phyloP scores from a whole-genome alignment of 1,140 invertebrate genomes.

The Bradysia coprophila region DNA sequence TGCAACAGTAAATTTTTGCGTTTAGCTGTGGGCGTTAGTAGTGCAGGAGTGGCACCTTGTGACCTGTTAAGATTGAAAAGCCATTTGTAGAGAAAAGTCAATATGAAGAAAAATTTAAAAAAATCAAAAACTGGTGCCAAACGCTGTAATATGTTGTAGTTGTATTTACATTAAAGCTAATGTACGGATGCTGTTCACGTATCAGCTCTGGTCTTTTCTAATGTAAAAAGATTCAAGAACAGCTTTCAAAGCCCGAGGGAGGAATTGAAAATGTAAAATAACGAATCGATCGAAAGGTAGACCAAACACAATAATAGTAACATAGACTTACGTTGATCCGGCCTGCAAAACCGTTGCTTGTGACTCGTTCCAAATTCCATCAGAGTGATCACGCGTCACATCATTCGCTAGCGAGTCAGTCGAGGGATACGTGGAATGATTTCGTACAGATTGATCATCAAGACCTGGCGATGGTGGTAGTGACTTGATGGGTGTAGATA shows the following conservation, averaged over 20 bases:
- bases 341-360: constrained; percentile 63
- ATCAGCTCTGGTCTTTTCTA: no score
- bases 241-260: no score
- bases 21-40: constrained; percentile 54
- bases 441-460: constrained; percentile 15
- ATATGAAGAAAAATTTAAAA: no score
- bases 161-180: no score
- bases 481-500: constrained; percentile 16
- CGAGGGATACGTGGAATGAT: constrained; percentile 51
- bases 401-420: constrained; percentile 61
- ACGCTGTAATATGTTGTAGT: no score
- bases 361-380: constrained; percentile 73
- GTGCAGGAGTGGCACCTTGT: constrained; percentile 27
- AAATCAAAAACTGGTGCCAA: no score
- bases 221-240: no score
- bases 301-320: background rate
- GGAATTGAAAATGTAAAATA: constrained; percentile 1
- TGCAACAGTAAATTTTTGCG: constrained; percentile 56
- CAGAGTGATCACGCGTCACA: constrained; percentile 56
- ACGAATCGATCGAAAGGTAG: background rate
- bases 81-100: background rate
- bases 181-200: no score
- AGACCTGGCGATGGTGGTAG: constrained; percentile 31
- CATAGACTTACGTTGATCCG: constrained; percentile 13
- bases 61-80: background rate